Conservation (phyloP, 2,888 invertebrate species). For the Dorcus parallelipipedus region DNA sequence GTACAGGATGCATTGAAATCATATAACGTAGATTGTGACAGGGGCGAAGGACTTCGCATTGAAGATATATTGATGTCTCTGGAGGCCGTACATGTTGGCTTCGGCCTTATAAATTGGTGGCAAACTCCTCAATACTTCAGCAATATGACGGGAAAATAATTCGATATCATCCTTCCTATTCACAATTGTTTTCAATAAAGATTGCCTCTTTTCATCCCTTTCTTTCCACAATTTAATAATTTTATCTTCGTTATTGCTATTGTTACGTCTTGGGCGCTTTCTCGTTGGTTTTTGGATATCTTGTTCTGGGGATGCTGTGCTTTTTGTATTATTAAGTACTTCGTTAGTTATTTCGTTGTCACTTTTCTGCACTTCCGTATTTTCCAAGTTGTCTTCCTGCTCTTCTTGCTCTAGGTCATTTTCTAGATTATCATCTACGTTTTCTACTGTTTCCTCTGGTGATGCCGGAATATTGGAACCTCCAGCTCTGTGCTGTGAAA, state of each 20-base stretch:
- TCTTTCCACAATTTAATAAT: slow-evolving; percentile 10
- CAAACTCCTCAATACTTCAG: slow-evolving; percentile 7
- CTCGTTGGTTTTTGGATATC: slow-evolving; percentile 1
- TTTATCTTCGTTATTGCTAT: slow-evolving; percentile 3
- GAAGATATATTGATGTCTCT: slow-evolving; percentile 2
- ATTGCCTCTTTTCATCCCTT: slow-evolving; percentile 6
- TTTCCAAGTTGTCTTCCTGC: not conserved
- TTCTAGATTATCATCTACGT: not conserved
- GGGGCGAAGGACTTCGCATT: not conserved
- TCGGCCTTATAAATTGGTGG: not conserved
- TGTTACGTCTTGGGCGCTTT: not conserved
- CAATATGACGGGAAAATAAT: slow-evolving; percentile 9
- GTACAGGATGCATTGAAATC: not conserved
- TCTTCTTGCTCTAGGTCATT: slow-evolving; percentile 1
- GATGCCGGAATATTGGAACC: slow-evolving; percentile 4
- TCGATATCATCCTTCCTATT: slow-evolving; percentile 2
- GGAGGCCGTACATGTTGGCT: slow-evolving; percentile 1
- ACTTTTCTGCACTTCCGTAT: slow-evolving; percentile 8
- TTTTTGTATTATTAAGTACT: not conserved
- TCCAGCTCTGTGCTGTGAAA: slow-evolving; percentile 1
- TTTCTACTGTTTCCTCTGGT: not conserved
- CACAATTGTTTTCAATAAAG: not conserved
- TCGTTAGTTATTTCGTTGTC: slow-evolving; percentile 4
- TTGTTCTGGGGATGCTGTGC: too few relatives aligned
- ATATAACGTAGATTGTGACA: not conserved